Evolutionary conservation across 2,113 vertebrate genomes (phyloP), one percentile per base, ranked within the genome.

Genomic region (Elephas maximus): DNA sequence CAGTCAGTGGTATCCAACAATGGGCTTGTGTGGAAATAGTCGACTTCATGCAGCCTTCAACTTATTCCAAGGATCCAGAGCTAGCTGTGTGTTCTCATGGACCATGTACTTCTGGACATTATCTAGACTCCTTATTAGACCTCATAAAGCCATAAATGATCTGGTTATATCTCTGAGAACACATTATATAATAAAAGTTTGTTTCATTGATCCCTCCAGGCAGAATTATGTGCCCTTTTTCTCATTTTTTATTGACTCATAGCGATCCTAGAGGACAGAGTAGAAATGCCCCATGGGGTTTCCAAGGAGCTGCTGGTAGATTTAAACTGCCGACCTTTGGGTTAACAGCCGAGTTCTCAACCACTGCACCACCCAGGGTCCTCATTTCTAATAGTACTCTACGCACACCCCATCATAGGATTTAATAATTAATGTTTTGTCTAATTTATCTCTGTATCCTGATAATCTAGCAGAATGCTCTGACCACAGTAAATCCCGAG

Each of bases 381-480:
- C 9, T 83, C 57, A 53, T 3, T 92, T 92, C 4, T 88, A 76
- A 88, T 26, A 78, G 60, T 65, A 81, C 18, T 95, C 1, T 57
- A 48, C 81, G 60, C 51, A 85, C 77, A 71, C 15, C 18, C 30
- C 74, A 63, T 78, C 30, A 23, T 21, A 80, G 53, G 65, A 76
- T 65, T 88, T 90, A 88, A 76, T 28, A 94, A 33, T 48, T 91
- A 85, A 28, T 76, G 81, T 94, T 95, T 86, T 91, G 51, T 62
- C 85, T 95, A 90, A 93, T 41, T 73, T 11, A 88, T 26, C 45
- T 92, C 63, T 71, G 41, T 90, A 87, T 96, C 30, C 67, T 90
- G 9, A 79, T n/a, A 94, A 71, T 95, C n/a, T 62, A 92, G 33
- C 21, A 78, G 41, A 79, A 6, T 80, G 28, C 67, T 94, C 92